Base-by-base conservation (phyloP, 2,888 invertebrate genomes). In the Drosophila pegasa region DNA sequence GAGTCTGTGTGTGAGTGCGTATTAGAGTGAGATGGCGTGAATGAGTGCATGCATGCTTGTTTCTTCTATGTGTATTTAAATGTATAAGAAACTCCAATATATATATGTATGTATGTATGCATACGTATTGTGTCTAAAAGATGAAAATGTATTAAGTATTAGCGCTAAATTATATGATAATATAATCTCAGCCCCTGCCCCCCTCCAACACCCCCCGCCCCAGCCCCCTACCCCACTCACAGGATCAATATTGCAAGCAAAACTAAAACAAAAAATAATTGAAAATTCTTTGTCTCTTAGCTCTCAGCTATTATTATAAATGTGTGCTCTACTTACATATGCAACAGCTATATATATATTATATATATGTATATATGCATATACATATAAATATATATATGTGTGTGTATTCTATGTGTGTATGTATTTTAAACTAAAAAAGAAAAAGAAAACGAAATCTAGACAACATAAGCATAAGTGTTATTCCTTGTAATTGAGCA, bases 401-500 rank as follows among this genome's bases (percentile, higher is more conserved):
- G 37, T 64, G 57, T 54, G 38, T 63, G 56, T 61, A 61, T 59
- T 50, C 59, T 1, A 55, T 63, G 56, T 64, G 51, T 58, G 57
- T 71, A 59, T 76, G 55, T 60, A 64, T 54, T 85, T 81, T 60
- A 64, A 78, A 78, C 57, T 73, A 78, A 56, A 38, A 56, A 78
- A 66, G 62, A 22, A 33, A 38, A 38, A 20, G 51, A 60, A 45
- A 31, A 33, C 56, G 71, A 80, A 68, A 14, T 25, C 56, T 74
- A 79, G 75, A 40, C 63, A 78, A 74, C 80, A 71, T 89, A 85
- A 80, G 88, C 84, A 77, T 90, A 90, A 88, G 88, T 90, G 89
- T 89, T 90, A 90, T 88, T 89, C 82, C 89, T 89, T 84, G 77
- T 76, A 90, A 88, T 87, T 83, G 89, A 89, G 67, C 82, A 84